phyloP scores from a whole-genome alignment of 2,113 vertebrate species.

The Rhabdornis inornatus region DNA sequence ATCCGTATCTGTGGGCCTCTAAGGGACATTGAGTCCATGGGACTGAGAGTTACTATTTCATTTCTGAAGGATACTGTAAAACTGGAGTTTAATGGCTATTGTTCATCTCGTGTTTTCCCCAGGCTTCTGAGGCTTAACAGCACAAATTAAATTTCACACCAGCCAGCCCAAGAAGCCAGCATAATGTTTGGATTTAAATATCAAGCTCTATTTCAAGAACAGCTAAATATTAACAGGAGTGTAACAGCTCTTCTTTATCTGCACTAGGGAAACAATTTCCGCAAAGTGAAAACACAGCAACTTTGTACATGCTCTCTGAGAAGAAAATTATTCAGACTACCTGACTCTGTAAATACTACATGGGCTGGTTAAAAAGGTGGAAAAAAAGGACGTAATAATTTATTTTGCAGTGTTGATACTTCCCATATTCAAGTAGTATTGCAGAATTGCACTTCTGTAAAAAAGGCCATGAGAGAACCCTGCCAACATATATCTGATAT shows the following conservation, averaged over 20 bases:
- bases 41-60: neutral
- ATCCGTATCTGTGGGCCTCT: neutral
- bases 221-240: neutral
- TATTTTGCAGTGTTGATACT: neutral
- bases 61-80: slow-evolving; percentile 26
- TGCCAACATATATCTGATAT: neutral
- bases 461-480: neutral
- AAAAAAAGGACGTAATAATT: neutral
- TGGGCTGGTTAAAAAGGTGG: neutral
- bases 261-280: neutral
- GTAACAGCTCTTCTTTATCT: neutral
- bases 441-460: neutral
- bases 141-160: slow-evolving; percentile 54
- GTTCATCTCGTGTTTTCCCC: slow-evolving; percentile 44
- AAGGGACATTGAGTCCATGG: neutral
- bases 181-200: slow-evolving; percentile 57
- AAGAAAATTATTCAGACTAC: slow-evolving; percentile 47
- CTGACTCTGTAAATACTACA: neutral
- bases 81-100: slow-evolving; percentile 8
- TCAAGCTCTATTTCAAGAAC: neutral
- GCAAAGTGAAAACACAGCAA: neutral
- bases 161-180: slow-evolving; percentile 50
- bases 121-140: slow-evolving; percentile 44
- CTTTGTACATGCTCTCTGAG: neutral
- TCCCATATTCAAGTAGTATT: neutral